A percentile compares a stretch with the other conserved stretches of the same genome.
phyloP scores from a whole-genome alignment of 2,888 invertebrate genomes.

The Ennomos erosarius region DNA sequence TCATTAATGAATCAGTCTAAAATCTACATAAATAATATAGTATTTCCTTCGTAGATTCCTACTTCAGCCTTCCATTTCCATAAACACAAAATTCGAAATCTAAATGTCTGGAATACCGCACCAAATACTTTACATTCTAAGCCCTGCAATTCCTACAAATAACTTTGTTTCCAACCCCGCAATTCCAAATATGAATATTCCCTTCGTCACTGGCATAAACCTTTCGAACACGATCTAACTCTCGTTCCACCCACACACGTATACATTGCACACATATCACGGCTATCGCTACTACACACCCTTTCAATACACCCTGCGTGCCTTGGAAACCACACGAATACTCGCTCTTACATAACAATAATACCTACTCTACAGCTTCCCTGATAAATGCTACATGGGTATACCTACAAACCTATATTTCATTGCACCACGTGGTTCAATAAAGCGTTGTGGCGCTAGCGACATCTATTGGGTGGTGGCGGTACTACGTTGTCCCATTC shows the following conservation, averaged over 20 bases:
- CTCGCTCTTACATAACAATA: constrained; percentile 82
- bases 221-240: constrained; percentile 69
- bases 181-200: constrained; percentile 38
- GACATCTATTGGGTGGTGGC: constrained; percentile 76
- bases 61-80: constrained; percentile 16
- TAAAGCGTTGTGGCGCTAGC: constrained; percentile 60
- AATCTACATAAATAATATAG: too few species aligned
- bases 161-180: constrained; percentile 34
- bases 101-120: constrained; percentile 25
- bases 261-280: constrained; percentile 59
- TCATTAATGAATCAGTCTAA: too few species aligned
- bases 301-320: constrained; percentile 67
- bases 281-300: constrained; percentile 71
- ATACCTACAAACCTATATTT: constrained; percentile 15
- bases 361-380: constrained; percentile 71
- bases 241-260: constrained; percentile 49
- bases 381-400: constrained; percentile 55
- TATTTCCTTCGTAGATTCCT: constrained; percentile 4
- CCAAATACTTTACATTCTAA: constrained; percentile 28
- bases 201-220: constrained; percentile 60
- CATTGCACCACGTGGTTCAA: constrained; percentile 75
- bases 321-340: constrained; percentile 78
- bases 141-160: constrained; percentile 32
- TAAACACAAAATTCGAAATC: constrained; percentile 25
- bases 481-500: constrained; percentile 42